Conservation (phyloP, 2,797 vertebrate species). For the Pelobates cultripes region DNA sequence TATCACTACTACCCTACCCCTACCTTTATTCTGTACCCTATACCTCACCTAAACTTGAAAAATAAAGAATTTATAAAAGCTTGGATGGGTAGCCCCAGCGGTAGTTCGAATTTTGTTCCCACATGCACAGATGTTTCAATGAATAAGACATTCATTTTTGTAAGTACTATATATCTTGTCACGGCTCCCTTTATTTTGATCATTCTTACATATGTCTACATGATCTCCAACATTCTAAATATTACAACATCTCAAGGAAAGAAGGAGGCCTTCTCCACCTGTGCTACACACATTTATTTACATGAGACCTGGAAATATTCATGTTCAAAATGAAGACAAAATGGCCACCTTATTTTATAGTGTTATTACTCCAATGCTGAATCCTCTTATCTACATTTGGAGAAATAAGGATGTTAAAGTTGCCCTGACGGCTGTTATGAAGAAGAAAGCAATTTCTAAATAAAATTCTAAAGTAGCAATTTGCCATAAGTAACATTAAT, state of each 20-base stretch:
- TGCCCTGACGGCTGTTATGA: background rate
- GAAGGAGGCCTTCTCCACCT: conserved; percentile 35
- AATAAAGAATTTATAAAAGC: no score
- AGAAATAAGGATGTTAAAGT: conserved; percentile 41
- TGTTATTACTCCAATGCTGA: conserved; percentile 32
- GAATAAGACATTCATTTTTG: conserved; percentile 26
- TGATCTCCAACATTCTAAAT: conserved; percentile 30
- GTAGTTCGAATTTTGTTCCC: no score
- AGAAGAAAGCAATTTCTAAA: no score
- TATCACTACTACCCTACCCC: no score
- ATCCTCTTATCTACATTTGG: conserved; percentile 31
- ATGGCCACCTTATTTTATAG: conserved; percentile 41
- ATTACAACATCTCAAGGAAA: conserved; percentile 14
- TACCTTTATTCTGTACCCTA: no score
- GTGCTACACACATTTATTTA: conserved; percentile 38
- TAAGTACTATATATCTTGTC: conserved; percentile 16
- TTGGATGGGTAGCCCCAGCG: no score
- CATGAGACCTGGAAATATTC: conserved; percentile 24
- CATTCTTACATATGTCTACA: conserved; percentile 25
- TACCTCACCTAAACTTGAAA: no score
- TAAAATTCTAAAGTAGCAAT: no score
- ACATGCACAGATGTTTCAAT: conserved; percentile 16
- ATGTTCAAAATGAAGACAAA: conserved; percentile 23
- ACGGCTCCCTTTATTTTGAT: conserved; percentile 23
- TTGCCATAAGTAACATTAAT: no score